Evolutionary conservation across 2,888 invertebrate species (phyloP).

Genomic region (Anagyrus pseudococci): DNA sequence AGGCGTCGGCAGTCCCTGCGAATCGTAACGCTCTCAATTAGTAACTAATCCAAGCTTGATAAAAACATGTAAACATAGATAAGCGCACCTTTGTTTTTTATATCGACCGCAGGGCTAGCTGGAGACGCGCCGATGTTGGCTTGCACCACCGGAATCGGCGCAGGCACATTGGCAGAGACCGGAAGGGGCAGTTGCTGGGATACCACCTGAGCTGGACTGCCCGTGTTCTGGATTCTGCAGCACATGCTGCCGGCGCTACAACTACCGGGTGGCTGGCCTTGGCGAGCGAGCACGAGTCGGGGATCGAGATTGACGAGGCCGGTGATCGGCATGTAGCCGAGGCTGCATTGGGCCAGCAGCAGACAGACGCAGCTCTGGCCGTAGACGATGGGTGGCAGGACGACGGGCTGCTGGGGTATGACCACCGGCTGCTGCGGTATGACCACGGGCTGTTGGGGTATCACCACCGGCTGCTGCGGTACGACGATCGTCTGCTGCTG

Average conservation of each 20-base stretch:
- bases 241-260: constrained; percentile 45
- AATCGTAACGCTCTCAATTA: no score
- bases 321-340: constrained; percentile 35
- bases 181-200: no score
- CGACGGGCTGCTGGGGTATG: constrained; percentile 15
- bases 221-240: constrained; percentile 71
- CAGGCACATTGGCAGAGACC: no score
- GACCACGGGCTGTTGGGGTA: constrained; percentile 22
- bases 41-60: not conserved
- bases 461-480: constrained; percentile 9
- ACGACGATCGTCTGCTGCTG: no score
- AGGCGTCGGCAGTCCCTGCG: constrained; percentile 50
- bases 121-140: constrained; percentile 8
- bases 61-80: not conserved
- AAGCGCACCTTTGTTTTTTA: constrained; percentile 22
- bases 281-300: constrained; percentile 43
- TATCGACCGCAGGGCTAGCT: constrained; percentile 4
- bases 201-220: constrained; percentile 57
- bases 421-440: constrained; percentile 40
- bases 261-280: constrained; percentile 37
- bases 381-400: constrained; percentile 14
- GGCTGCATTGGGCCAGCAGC: constrained; percentile 25
- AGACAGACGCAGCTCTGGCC: constrained; percentile 40
- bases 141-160: no score
- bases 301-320: constrained; percentile 48